Conservation (phyloP, 2,797 vertebrate genomes). For the Sciurus vulgaris region DNA sequence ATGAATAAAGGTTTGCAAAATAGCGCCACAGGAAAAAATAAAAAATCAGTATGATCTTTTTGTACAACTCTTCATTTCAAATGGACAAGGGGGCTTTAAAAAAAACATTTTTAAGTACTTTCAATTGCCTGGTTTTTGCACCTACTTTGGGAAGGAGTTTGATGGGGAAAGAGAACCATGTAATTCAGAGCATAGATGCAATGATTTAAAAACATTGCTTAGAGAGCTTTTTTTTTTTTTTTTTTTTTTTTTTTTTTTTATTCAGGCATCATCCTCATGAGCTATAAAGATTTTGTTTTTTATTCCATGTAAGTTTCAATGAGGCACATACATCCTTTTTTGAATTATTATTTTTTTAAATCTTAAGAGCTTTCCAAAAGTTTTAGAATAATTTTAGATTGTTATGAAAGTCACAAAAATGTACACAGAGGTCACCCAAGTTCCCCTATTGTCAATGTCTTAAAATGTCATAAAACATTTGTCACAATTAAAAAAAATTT, state of each 20-base stretch:
- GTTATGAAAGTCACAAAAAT: background rate
- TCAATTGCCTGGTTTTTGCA: background rate
- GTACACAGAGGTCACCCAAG: background rate
- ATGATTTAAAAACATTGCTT: background rate
- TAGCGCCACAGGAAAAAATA: background rate
- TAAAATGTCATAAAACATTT: background rate
- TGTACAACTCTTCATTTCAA: background rate
- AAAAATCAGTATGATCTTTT: background rate
- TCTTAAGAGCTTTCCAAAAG: background rate
- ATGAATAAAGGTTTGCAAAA: background rate
- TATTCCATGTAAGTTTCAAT: background rate
- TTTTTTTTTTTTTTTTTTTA: background rate
- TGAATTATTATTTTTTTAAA: background rate
- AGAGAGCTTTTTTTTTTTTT: background rate
- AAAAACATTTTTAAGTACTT: background rate
- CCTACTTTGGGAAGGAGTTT: background rate
- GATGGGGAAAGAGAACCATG: background rate
- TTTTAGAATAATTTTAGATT: background rate
- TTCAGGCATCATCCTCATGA: background rate
- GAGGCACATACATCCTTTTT: background rate
- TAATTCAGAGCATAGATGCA: background rate
- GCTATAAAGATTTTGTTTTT: background rate
- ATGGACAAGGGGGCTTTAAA: background rate
- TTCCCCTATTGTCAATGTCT: background rate
- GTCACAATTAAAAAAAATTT: background rate